Evolutionary conservation across 2,888 invertebrate genomes (phyloP), one percentile per base, ranked within the genome.

Genomic region (Tetranychus piercei): DNA sequence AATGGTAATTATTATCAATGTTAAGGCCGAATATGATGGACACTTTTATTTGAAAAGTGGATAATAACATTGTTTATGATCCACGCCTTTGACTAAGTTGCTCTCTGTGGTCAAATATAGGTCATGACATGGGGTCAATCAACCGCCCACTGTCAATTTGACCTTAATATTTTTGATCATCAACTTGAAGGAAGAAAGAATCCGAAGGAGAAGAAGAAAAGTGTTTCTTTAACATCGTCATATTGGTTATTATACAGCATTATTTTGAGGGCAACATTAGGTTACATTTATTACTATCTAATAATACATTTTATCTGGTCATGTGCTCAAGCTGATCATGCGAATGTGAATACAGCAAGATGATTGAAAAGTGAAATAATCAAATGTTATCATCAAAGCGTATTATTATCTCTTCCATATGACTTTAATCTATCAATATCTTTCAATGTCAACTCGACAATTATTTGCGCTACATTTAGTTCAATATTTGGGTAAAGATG

Each of bases 351-450:
- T 6, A 9, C 15, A 15, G 9, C 55, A 55, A 55, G 55, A 55
- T 55, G 55, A 55, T 55, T 55, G 55, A 55, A 55, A n/a, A 65
- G 18, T 65, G 20, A 65, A 65, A n/a, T 18, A 5, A 65, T 65
- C 66, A 23, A 69, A 69, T n/a, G n/a, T 69, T 69, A 22, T 69
- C 69, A 69, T 69, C n/a, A 69, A 18, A 69, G n/a, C 69, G 34
- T 23, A 69, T 23, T 69, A 23, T 69, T n/a, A 23, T 23, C 69
- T 23, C 69, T 69, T 23, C 34, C 11, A 15, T n/a, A 55, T 55
- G 11, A 55, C 15, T 15, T 55, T 15, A 9, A 15, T 55, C 11
- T 55, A 55, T 55, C 55, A 55, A 55, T 15, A 55, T 55, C 55
- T 55, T 9, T 55, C 11, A 55, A 9, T 55, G 9, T 55, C 15